A percentile compares a stretch with the other conserved stretches of the same genome.
Evolutionary conservation across 2,888 invertebrate species (phyloP).

Genomic region (Drosophila koepferae): DNA sequence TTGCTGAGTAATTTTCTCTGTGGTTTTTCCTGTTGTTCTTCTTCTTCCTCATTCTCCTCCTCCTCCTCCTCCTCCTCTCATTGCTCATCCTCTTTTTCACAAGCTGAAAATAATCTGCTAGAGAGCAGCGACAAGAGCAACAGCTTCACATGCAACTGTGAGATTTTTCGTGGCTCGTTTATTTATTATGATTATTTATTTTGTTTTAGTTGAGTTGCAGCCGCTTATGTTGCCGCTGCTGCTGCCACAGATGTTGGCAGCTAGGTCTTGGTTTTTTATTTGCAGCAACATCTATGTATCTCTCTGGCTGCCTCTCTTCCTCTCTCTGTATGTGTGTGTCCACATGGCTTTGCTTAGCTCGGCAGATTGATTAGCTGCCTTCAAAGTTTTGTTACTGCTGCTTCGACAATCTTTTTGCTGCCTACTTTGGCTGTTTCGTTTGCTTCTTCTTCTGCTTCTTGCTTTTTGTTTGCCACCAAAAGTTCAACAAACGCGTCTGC

Average conservation of each 20-base stretch:
- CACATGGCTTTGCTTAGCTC: constrained; percentile 38
- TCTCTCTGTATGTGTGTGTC: constrained; percentile 19
- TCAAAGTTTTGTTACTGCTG: constrained; percentile 51
- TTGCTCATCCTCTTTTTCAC: background rate
- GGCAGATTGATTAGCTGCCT: constrained; percentile 73
- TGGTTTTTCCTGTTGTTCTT: constrained; percentile 27
- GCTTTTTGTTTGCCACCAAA: constrained; percentile 32
- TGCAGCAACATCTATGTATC: constrained; percentile 11
- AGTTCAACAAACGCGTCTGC: constrained; percentile 68
- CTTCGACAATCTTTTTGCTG: constrained; percentile 37
- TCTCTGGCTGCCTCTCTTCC: background rate
- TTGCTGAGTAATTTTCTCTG: constrained; percentile 54
- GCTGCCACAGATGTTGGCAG: constrained; percentile 73
- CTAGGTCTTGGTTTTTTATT: constrained; percentile 17
- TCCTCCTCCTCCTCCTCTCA: too few relatives aligned
- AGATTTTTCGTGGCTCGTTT: constrained; percentile 79
- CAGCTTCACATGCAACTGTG: constrained; percentile 71
- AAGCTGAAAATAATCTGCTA: constrained; percentile 38
- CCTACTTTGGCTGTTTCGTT: background rate
- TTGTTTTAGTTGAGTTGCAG: constrained; percentile 70
- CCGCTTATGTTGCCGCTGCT: constrained; percentile 30
- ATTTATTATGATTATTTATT: constrained; percentile 81
- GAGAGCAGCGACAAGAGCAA: constrained; percentile 10
- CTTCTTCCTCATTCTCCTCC: background rate
- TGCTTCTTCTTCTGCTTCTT: constrained; percentile 5